phyloP scores from a whole-genome alignment of 92 coral and sea anemone genomes.

The Bergia sp. region DNA sequence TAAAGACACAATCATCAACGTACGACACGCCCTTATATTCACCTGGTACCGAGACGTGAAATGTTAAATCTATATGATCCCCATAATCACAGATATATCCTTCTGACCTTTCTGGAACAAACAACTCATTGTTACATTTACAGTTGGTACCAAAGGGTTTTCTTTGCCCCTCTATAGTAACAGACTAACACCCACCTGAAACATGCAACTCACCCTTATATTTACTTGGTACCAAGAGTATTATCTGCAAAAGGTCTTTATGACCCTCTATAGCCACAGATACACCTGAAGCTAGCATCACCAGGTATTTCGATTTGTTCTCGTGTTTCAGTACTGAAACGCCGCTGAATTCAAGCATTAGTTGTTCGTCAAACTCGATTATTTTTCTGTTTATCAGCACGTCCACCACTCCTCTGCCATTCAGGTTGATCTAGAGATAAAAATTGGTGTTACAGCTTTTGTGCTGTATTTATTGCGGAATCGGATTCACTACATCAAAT shows the following conservation, averaged over 20 bases:
- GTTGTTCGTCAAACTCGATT: constrained; percentile 38
- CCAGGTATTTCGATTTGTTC: constrained; percentile 27
- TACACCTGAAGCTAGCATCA: constrained; percentile 38
- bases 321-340: constrained; percentile 22
- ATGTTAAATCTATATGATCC: too few relatives aligned
- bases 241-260: constrained; percentile 36
- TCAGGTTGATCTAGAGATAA: constrained; percentile 47
- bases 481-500: too few relatives aligned
- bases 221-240: constrained; percentile 15
- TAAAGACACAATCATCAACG: too few relatives aligned
- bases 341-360: constrained; percentile 23
- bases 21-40: too few relatives aligned
- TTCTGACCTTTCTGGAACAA: too few relatives aligned
- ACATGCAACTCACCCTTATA: constrained; percentile 8
- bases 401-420: constrained; percentile 43
- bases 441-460: background rate
- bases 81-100: too few relatives aligned
- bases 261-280: constrained; percentile 36
- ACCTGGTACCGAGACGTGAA: too few relatives aligned
- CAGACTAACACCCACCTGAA: background rate
- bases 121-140: too few relatives aligned
- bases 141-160: background rate
- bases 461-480: too few relatives aligned
- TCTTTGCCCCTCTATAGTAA: background rate
- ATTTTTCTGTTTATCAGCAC: constrained; percentile 41